These are phyloP conservation scores for Dicycla oo DNA, from an alignment of 2,888 invertebrate species.

Conservation along the genomic window DNA sequence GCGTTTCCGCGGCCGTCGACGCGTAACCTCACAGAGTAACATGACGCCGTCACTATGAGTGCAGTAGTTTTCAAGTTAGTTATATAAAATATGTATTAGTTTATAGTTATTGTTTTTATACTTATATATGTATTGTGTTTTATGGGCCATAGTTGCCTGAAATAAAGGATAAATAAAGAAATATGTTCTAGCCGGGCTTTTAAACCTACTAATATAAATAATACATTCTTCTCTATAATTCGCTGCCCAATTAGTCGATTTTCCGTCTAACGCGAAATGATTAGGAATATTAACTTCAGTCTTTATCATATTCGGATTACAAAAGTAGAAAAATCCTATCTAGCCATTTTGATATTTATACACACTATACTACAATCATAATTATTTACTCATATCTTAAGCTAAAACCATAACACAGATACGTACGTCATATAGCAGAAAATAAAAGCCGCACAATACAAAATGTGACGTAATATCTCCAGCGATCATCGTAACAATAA, in stretches of 20 bases:
- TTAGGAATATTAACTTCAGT: neutral
- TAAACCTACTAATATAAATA: neutral
- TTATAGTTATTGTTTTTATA: no score
- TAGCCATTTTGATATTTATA: neutral
- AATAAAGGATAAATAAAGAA: no score
- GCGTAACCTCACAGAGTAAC: no score
- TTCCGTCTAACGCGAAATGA: no score
- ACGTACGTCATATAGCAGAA: slow-evolving; percentile 1
- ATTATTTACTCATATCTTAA: neutral
- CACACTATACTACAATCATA: neutral
- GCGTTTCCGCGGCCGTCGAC: no score
- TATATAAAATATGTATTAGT: no score
- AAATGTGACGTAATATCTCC: slow-evolving; percentile 40
- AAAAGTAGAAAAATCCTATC: neutral
- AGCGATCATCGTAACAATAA: slow-evolving; percentile 59
- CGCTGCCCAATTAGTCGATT: no score
- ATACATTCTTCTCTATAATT: neutral
- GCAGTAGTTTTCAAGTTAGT: no score
- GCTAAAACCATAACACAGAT: slow-evolving; percentile 9
- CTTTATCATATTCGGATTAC: neutral
- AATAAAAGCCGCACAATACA: slow-evolving; percentile 20
- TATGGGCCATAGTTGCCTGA: no score
- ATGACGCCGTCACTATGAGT: no score
- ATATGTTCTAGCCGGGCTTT: no score
- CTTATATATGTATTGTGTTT: no score